Evolutionary conservation across 2,113 vertebrate species (phyloP), one percentile per base, ranked within the genome.

Genomic region (Climacteris rufus): DNA sequence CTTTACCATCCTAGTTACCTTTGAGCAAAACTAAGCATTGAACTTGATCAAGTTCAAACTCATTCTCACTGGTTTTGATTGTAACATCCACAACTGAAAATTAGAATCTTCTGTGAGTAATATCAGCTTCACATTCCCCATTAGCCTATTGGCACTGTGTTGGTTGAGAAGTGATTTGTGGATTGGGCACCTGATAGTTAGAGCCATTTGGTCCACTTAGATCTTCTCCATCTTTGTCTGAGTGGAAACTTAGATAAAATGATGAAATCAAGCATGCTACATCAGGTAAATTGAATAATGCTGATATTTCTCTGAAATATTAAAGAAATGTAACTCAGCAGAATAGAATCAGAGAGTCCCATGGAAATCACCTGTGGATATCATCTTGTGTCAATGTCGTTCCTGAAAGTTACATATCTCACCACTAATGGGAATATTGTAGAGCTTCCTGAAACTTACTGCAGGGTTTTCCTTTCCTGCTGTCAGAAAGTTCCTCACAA

Each of bases 241-340:
- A 59, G 17, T 47, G 21, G 27, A 70, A 27, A 19, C 7, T 31
- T 47, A 63, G 22, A 82, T 60, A 8, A 63, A 84, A 21, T 1
- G 2, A 19, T 35, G 22, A 37, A 65, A 30, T 82, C 44, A 53
- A 61, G 28, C 11, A 15, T 0, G 0, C 20, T 74, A 2, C 11
- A 19, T 16, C 11, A 50, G 9, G 19, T 65, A 82, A 76, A 93
- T 49, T 30, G 5, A 86, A 33, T 31, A 44, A 23, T 60, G 19
- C 11, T 53, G 28, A 11, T 60, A 40, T 40, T 87, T 23, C 40
- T 60, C n/a, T 47, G n/a, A 68, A 79, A 33, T 44, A 45, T 23
- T 84, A 56, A 66, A 71, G 22, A 20, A 37, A 61, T 22, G 4
- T 37, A 69, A 44, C 22, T 75, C 61, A 69, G 11, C 6, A 66